A percentile compares a stretch with the other conserved stretches of the same genome.
Evolutionary conservation across 2,888 invertebrate species (phyloP).

Genomic region (Smittia aterrima): DNA sequence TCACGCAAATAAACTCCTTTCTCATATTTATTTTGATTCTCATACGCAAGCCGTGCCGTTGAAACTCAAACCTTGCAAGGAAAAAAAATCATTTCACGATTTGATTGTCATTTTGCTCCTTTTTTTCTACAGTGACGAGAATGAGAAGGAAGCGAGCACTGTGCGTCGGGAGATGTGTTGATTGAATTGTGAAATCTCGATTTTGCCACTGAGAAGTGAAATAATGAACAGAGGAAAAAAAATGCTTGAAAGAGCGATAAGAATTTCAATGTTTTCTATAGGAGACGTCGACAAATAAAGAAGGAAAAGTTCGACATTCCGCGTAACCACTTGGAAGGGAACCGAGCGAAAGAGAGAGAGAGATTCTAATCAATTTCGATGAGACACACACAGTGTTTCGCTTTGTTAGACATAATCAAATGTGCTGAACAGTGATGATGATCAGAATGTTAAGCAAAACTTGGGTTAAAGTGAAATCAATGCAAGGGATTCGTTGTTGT

Average conservation of each 20-base stretch:
- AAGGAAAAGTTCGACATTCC: neutral
- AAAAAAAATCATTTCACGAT: constrained; percentile 8
- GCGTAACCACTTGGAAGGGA: neutral
- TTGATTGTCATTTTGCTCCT: constrained; percentile 22
- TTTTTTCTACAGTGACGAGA: neutral
- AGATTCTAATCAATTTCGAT: constrained; percentile 38
- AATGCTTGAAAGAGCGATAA: constrained; percentile 25
- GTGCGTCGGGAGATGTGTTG: constrained; percentile 27
- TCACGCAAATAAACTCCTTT: constrained; percentile 1
- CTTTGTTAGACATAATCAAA: constrained; percentile 38
- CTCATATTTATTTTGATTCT: constrained; percentile 4
- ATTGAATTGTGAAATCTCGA: constrained; percentile 35
- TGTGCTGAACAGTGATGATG: constrained; percentile 14
- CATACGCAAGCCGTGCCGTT: neutral
- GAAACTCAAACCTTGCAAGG: neutral
- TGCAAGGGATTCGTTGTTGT: neutral
- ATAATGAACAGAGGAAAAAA: neutral
- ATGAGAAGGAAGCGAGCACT: neutral
- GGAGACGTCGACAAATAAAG: neutral
- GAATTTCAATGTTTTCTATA: constrained; percentile 28
- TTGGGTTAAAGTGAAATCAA: neutral
- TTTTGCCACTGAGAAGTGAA: constrained; percentile 15
- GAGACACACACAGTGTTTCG: neutral
- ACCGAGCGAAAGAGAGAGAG: neutral
- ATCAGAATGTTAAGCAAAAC: constrained; percentile 10